Evolutionary conservation across 2,797 vertebrate species (phyloP), one percentile per base, ranked within the genome.

Genomic region (Enteromius mattozi): DNA sequence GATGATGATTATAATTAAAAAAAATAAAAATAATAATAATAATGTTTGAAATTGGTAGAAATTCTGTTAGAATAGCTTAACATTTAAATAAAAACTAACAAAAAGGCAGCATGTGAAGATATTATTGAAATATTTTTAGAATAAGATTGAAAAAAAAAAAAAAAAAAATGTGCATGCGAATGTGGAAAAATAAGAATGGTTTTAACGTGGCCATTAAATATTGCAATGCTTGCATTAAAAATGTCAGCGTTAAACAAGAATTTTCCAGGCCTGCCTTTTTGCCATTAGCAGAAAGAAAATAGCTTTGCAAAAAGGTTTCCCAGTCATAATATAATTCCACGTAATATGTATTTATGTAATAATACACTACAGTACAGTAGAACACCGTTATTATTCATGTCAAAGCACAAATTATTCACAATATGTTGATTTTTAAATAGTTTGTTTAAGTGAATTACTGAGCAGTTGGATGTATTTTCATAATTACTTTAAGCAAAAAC

Each of bases 401-500:
- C 40, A 49, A 61, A 51, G 33, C 42, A 82, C 75, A 40, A 19
- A 51, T 74, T 24, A 63, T 82, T 75, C 6, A 65, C 19, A 42
- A 3, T 33, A 9, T 47, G 16, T 40, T 40, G 0, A 54, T 40
- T 74, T 51, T 3, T 14, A 21, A 49, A 59, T 49, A 10, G 45
- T 40, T 45, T 45, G 24, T 47, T 82, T 82, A 51, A 27, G 30
- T 65, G 42, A 82, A 65, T 35, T 19, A 65, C 7, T 75, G 30
- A 27, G 56, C 42, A 51, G 54, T 42, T 37, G 66, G n/a, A 81
- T 14, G 13, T 37, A 65, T 65, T 49, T 82, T 10, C 42, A 5
- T 74, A 37, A 82, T 75, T 63, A 14, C 35, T 74, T 63, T 16
- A 47, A 27, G 4, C 49, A 47, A 63, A 63, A 81, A 24, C 2